phyloP scores from a whole-genome alignment of 2,113 vertebrate genomes.

The Rhea pennata region DNA sequence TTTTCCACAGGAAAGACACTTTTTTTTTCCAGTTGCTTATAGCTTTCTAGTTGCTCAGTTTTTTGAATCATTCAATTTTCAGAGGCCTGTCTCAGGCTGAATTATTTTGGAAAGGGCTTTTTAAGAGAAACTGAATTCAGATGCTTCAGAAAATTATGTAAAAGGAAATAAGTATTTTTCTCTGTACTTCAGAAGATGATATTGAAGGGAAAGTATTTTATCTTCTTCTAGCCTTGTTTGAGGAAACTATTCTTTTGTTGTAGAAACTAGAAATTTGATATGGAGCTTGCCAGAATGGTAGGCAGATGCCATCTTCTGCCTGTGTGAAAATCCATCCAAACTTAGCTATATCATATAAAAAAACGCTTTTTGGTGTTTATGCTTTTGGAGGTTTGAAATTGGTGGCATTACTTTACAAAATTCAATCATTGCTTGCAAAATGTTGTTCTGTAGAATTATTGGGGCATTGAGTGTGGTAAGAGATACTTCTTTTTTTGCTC shows the following conservation, averaged over 20 bases:
- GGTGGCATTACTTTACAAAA: neutral
- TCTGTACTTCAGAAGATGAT: neutral
- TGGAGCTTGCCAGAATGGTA: neutral
- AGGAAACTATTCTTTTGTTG: neutral
- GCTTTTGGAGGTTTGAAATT: neutral
- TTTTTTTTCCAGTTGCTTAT: neutral
- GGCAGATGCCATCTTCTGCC: neutral
- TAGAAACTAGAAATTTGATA: neutral
- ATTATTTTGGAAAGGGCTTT: neutral
- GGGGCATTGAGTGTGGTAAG: neutral
- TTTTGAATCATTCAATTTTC: neutral
- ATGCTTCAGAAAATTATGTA: neutral
- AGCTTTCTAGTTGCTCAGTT: neutral
- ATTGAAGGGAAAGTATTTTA: neutral
- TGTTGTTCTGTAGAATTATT: neutral
- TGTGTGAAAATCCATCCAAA: neutral
- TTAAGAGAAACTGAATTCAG: neutral
- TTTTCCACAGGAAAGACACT: neutral
- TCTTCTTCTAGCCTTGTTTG: neutral
- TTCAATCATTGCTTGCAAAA: neutral
- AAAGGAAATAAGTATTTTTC: neutral
- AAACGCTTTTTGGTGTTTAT: neutral
- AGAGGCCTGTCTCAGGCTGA: neutral
- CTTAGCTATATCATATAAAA: neutral
- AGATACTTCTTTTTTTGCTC: neutral